Conservation (phyloP, 1,140 invertebrate genomes). For the Phenacoccus solenopsis region DNA sequence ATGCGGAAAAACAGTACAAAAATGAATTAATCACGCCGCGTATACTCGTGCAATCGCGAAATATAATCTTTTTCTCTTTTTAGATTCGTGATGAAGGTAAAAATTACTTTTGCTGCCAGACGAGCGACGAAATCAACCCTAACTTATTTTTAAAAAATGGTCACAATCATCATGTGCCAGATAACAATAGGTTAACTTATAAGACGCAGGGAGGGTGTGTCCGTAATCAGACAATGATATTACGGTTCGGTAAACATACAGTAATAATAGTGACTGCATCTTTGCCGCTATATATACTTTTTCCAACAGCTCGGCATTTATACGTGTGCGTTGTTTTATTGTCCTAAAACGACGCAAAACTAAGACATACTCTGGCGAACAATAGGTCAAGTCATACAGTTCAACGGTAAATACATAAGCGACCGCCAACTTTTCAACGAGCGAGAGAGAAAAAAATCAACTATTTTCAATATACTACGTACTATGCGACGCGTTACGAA, state of each 20-base stretch:
- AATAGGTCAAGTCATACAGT: too few relatives aligned
- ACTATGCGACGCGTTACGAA: too few relatives aligned
- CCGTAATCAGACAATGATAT: constrained; percentile 16
- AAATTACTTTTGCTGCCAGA: neutral
- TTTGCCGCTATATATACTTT: neutral
- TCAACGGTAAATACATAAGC: too few relatives aligned
- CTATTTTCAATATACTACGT: too few relatives aligned
- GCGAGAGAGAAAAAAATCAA: too few relatives aligned
- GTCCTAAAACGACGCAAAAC: too few relatives aligned
- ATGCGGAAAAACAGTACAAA: neutral
- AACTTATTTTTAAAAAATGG: constrained; percentile 4
- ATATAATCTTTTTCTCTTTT: neutral
- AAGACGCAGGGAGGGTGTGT: constrained; percentile 1
- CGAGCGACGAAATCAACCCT: neutral
- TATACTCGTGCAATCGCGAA: neutral
- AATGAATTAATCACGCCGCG: neutral
- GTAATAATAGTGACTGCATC: constrained; percentile 7
- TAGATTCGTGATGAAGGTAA: neutral
- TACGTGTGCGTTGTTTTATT: too few relatives aligned
- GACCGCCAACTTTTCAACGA: too few relatives aligned
- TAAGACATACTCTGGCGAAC: too few relatives aligned
- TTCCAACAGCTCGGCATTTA: too few relatives aligned
- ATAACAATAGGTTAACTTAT: constrained; percentile 7
- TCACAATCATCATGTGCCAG: constrained; percentile 9
- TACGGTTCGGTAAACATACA: constrained; percentile 11